Conservation (phyloP, 2,888 invertebrate genomes). For the Trichopria drosophilae region DNA sequence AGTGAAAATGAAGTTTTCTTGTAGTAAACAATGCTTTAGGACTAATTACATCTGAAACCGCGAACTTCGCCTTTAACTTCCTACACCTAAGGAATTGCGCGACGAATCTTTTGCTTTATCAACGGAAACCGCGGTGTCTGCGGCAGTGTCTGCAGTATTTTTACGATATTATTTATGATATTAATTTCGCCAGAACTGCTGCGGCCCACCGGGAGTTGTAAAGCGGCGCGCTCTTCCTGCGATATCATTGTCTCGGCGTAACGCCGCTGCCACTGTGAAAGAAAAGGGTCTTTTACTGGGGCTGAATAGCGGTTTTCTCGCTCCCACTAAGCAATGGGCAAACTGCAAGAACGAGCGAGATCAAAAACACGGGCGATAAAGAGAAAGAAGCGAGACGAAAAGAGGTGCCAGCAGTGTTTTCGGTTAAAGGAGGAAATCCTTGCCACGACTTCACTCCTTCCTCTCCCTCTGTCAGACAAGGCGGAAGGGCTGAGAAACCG, state of each 20-base stretch:
- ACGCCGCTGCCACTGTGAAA: slow-evolving; percentile 42
- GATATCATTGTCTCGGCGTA: slow-evolving; percentile 57
- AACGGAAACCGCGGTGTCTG: no score
- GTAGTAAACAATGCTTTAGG: no score
- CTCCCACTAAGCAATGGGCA: slow-evolving; percentile 16
- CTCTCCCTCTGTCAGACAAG: slow-evolving; percentile 22
- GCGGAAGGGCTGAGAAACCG: slow-evolving; percentile 10
- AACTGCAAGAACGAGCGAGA: slow-evolving; percentile 11
- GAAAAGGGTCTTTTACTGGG: slow-evolving; percentile 50
- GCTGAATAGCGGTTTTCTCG: slow-evolving; percentile 49
- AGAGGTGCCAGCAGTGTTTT: slow-evolving; percentile 39
- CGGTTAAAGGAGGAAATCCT: slow-evolving; percentile 47
- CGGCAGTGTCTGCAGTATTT: slow-evolving; percentile 44
- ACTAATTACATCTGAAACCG: no score
- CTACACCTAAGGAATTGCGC: no score
- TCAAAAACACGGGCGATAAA: slow-evolving; percentile 17
- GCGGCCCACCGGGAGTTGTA: slow-evolving; percentile 55
- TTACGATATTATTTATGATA: slow-evolving; percentile 59
- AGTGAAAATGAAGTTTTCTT: no score
- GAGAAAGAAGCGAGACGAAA: slow-evolving; percentile 20
- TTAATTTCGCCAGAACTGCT: slow-evolving; percentile 54
- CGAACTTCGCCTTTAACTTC: no score
- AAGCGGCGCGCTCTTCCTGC: slow-evolving; percentile 52
- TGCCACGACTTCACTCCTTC: slow-evolving; percentile 8
- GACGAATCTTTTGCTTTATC: no score